Conservation (phyloP, 2,797 vertebrate species). For the Centropyge bicolor region DNA sequence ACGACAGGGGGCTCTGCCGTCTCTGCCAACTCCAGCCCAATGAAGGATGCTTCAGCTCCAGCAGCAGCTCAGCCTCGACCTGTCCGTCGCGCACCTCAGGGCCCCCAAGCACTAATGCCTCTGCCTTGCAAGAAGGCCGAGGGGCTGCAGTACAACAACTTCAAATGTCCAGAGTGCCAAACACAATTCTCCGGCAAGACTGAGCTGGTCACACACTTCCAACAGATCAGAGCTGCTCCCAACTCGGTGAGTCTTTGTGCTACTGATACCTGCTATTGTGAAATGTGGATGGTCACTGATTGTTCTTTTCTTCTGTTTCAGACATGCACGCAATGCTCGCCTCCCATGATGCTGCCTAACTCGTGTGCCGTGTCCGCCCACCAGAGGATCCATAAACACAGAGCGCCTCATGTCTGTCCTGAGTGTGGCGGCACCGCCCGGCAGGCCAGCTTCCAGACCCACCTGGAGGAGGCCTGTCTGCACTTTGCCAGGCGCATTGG, state of each 20-base stretch:
- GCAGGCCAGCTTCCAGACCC: conserved; percentile 89
- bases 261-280: neutral
- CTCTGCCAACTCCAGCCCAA: conserved; percentile 76
- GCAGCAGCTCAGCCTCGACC: conserved; percentile 73
- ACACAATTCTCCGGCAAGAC: conserved; percentile 91
- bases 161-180: conserved; percentile 94
- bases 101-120: conserved; percentile 88
- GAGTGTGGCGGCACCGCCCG: conserved; percentile 94
- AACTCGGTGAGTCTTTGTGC: conserved; percentile 82
- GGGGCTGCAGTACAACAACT: conserved; percentile 88
- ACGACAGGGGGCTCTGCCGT: conserved; percentile 60
- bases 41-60: conserved; percentile 78
- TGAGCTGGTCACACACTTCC: conserved; percentile 93
- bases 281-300: neutral
- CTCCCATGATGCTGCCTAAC: conserved; percentile 94
- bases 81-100: conserved; percentile 81
- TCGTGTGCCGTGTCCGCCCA: conserved; percentile 93
- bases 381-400: conserved; percentile 94
- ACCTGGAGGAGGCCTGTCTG: conserved; percentile 93
- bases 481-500: conserved; percentile 95
- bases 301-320: conserved; percentile 56
- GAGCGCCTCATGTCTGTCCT: conserved; percentile 93
- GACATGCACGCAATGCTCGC: conserved; percentile 92
- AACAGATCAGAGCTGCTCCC: conserved; percentile 87
- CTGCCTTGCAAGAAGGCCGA: conserved; percentile 83